Evolutionary conservation across 2,888 invertebrate genomes (phyloP), one percentile per base, ranked within the genome.

Genomic region (Drosophila putrida): DNA sequence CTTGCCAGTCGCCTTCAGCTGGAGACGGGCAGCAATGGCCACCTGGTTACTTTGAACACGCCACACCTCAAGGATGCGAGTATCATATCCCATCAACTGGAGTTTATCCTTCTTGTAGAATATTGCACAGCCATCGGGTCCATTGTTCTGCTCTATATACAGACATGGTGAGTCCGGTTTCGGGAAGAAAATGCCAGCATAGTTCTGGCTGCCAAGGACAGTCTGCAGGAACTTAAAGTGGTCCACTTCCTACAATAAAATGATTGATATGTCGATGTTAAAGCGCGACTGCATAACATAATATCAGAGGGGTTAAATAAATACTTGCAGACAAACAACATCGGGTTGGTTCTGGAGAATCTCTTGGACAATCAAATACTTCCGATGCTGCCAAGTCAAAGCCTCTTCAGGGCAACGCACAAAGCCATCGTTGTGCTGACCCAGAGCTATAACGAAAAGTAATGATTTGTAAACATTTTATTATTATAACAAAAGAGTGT

Each of bases 141-240:
- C 96, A 82, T 95, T 95, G 88, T 96, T 96, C 73, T 95, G 94
- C 69, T 94, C 93, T 46, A 95, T 94, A 84, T 96, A 95, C 46
- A 96, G 92, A 91, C 96, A 96, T 0, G 96, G 96, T 0, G 96
- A 96, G 84, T 96, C 95, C 0, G 96, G 96, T 91, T 96, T 96
- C 0, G 96, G 95, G 84, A 94, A 94, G 91, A 96, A 96, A 77
- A 94, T 93, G 4, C 96, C 96, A 0, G 92, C 91, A 87, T 95
- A 96, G 25, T 95, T 95, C 90, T 95, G 94, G 0, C 94, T 93
- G 8, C 93, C 93, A 73, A 96, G 91, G 41, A 94, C 93, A 63
- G 93, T 93, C 83, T 94, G 93, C 46, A 96, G 91, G 84, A 95
- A 96, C 74, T 95, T 94, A 88, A 94, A 96, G 90, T 95, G 95